Evolutionary conservation across 1,140 invertebrate species (phyloP), one percentile per base, ranked within the genome.

Genomic region (Microplitis demolitor): DNA sequence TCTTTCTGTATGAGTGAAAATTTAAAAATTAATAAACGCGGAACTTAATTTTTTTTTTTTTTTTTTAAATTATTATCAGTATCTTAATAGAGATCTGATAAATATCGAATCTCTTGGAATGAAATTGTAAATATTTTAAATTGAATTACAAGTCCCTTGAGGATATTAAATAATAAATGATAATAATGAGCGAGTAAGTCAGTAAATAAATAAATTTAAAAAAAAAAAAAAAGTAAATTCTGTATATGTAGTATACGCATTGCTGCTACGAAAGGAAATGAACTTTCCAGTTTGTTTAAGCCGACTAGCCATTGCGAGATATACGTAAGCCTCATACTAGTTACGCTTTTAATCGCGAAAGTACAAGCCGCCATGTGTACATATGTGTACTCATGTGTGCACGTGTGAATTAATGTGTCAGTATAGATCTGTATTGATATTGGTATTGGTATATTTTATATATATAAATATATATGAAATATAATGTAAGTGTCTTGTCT

Each of bases 271-370:
- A 75, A 75, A 75, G 74, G 74, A 75, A 75, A 75, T 75, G 58
- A 74, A 74, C 69, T 74, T 74, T 74, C 73, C 64, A 74, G 39
- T 66, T 63, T 54, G 56, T 60, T 66, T 51, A 35, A 64, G 60
- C 66, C 69, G 37, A 45, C 60, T 11, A 45, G 39, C 6, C 39
- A 45, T 45, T 11, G 39, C 39, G 39, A 45, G 6, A 9, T 45
- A 54, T 61, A 71, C 69, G 69, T 72, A 75, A 75, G 39, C 63
- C 50, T 35, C 33, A 39, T 14, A 50, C 39, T 45, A 56, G 70
- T 75, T 75, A 75, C 74, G 74, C 66, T 72, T 45, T 75, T 69
- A 71, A 75, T 72, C 70, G 74, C 74, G 74, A 75, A 75, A 75
- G 74, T 75, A 24, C 64, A 75, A 71, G 45, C 60, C 24, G 24